phyloP scores from a whole-genome alignment of 2,113 vertebrate species.

The Bubo scandiacus region DNA sequence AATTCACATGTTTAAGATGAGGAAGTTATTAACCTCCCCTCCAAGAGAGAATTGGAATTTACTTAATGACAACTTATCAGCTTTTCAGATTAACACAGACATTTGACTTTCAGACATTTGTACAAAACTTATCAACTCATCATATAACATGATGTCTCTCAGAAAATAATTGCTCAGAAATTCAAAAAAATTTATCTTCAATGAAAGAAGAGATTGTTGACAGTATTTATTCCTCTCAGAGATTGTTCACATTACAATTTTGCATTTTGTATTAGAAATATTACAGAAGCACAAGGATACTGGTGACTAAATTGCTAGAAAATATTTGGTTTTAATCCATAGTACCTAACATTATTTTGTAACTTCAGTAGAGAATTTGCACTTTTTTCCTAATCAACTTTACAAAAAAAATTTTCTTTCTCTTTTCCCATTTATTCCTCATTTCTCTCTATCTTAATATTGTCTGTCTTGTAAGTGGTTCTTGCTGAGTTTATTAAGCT shows the following conservation, averaged over 20 bases:
- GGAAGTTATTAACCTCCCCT: background rate
- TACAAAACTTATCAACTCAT: background rate
- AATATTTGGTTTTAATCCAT: background rate
- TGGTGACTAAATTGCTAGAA: background rate
- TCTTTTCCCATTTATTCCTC: background rate
- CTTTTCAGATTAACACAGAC: background rate
- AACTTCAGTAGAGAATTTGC: background rate
- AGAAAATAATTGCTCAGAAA: background rate
- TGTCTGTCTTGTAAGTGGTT: background rate
- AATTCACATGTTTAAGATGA: background rate
- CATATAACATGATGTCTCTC: background rate
- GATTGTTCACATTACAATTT: background rate
- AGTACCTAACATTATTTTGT: background rate
- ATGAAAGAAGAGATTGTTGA: background rate
- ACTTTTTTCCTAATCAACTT: background rate
- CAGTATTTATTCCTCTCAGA: background rate
- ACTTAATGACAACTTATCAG: background rate
- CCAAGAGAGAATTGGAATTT: background rate
- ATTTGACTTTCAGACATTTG: background rate
- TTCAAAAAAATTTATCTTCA: background rate
- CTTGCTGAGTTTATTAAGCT: background rate
- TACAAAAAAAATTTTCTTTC: background rate
- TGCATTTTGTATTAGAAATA: background rate
- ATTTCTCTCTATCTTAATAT: background rate
- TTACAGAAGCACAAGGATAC: background rate